Evolutionary conservation across 2,797 vertebrate genomes (phyloP), one percentile per base, ranked within the genome.

Genomic region (Thripadectes ignobilis): DNA sequence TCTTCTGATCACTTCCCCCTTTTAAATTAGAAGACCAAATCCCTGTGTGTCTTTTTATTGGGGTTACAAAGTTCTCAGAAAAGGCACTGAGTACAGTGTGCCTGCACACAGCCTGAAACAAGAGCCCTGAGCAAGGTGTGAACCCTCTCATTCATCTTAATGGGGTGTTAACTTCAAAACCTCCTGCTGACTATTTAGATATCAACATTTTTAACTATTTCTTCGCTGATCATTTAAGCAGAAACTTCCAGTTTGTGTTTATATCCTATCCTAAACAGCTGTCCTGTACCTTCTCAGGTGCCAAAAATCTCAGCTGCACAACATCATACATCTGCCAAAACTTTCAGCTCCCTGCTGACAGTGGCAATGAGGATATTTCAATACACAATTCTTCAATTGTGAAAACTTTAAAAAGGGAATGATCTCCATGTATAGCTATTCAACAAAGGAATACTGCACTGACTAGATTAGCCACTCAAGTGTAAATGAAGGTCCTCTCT

Each of bases 301-400:
- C 88, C 91, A 96, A 75, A 95, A 96, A 92, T 88, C 76, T 94
- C 95, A 95, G 89, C 95, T 94, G 89, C 82, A 73, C 36, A 76
- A 27, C 38, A 59, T 59, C 76, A 81, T 55, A 18, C 59, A 46
- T 59, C 67, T 81, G 95, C 94, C 79, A 95, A 79, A 89, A 85
- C 62, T 52, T 87, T 84, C 77, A 86, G 54, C 71, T 95, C 85
- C 79, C 89, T 79, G 82, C 79, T 95, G 91, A 82, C 85, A 93
- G 75, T 81, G 76, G 55, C 66, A 89, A 23, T 55, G 48, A 88
- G 51, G n/a, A 38, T 89, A 83, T 90, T 90, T 86, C 85, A 82
- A 34, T 79, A 84, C 34, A 79, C 66, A 82, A 7, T 71, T 92
- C 61, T 89, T 93, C 23, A 85, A 14, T 1, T 73, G 52, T 27